Evolutionary conservation across 2,888 invertebrate species (phyloP), one percentile per base, ranked within the genome.

Genomic region (Branchellion lobata): DNA sequence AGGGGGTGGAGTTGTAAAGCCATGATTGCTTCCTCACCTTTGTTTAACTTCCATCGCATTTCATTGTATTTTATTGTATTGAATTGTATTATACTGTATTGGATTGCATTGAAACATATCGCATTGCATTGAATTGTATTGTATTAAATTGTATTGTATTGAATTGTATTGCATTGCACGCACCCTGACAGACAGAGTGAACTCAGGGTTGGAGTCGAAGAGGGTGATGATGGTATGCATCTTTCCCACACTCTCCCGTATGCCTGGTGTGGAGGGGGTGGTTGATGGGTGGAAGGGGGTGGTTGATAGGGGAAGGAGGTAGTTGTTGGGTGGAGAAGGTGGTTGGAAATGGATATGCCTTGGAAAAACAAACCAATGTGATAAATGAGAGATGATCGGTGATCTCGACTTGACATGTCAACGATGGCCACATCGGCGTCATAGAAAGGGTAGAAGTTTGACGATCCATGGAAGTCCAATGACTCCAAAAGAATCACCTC

Each of bases 371-470:
- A 5, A 69, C 98, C 99, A 75, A 99, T 91, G 86, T 98, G 97
- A 89, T 99, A 99, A 84, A 95, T 93, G 80, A 99, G 89, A 0
- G 96, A 92, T 83, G 94, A 94, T 87, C 96, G 96, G 88, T 99
- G 98, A 36, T 93, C 84, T 29, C 84, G 85, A 78, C 96, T 89
- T 53, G 95, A 95, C 84, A 98, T 90, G 88, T 99, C 99, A 69
- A 98, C 95, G 61, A 99, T 91, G 0, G 95, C 96, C 71, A 98
- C 95, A 88, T 99, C 98, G 0, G 99, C 98, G 91, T 96, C 96
- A 89, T 98, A 98, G 89, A 99, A 98, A 83, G 92, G 92, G 87
- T 97, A 96, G 85, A 97, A 89, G 0, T 94, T 94, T 88, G 94
- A 94, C 21, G 95, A 93, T 89, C 98, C 97, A 0, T 97, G 97